A percentile compares a stretch with the other conserved stretches of the same genome.
Conservation (phyloP, 2,797 vertebrate species). For the Scolopax bukidnonensis region DNA sequence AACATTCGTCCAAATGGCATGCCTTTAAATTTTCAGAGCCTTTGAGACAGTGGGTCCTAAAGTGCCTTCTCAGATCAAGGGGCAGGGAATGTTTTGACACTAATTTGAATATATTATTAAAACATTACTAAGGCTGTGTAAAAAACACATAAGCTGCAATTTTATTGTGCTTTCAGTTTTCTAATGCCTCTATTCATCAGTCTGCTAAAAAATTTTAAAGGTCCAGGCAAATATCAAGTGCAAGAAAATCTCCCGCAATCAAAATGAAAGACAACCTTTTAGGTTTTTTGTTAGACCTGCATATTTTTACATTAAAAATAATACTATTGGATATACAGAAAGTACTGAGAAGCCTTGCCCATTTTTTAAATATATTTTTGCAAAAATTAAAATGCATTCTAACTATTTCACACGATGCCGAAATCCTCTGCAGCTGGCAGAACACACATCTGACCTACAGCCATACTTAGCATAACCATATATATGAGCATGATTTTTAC, state of each 20-base stretch:
- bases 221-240: rapidly evolving
- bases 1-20: not conserved
- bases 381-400: not conserved
- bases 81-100: not conserved
- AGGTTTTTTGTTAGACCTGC: not conserved
- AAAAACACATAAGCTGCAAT: not conserved
- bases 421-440: not conserved
- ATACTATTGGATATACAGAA: not conserved
- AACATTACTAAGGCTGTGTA: not conserved
- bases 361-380: not conserved
- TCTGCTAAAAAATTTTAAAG: not conserved
- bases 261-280: not conserved
- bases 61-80: not conserved
- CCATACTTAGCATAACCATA: not conserved
- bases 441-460: not conserved
- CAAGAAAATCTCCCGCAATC: not conserved
- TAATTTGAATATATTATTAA: not conserved
- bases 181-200: not conserved
- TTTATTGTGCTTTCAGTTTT: not conserved
- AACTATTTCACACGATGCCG: not conserved
- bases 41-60: not conserved
- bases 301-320: not conserved
- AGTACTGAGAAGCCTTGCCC: not conserved
- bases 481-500: not conserved
- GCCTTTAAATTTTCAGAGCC: not conserved